Evolutionary conservation across 2,888 invertebrate genomes (phyloP), one percentile per base, ranked within the genome.

Genomic region (Globia sparganii): DNA sequence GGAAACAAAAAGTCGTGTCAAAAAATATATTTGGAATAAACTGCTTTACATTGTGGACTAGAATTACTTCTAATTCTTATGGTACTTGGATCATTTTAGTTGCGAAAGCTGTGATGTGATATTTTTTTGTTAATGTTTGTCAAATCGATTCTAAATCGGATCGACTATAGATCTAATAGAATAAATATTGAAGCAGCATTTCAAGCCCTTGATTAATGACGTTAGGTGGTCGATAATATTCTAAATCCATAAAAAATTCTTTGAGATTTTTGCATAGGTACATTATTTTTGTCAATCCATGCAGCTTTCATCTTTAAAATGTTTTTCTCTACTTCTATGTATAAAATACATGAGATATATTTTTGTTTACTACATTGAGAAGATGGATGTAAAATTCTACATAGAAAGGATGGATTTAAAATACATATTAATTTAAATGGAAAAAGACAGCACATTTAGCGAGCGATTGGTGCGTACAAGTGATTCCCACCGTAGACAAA

Each of bases 11-110:
- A 90, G 87, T 83, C 78, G 80, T 86, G 85, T 80, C 68, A 87
- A 90, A 90, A 88, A 83, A 89, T 94, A 92, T 94, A 94, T 94
- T 93, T 91, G 78, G 84, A 88, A 86, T 81, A 90, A 90, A 89
- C 83, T 80, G 88, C 77, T 88, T 87, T 88, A 90, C 87, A 89
- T 83, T 85, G 77, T 78, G 81, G 78, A 87, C 86, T 90, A 91
- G 79, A 86, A 85, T 80, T 80, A 80, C 72, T 78, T 77, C 61
- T 86, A 86, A 77, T 65, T 70, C 77, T 81, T 81, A 85, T 43
- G 77, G 18, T 84, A 83, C 56, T 80, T 66, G 59, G 56, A 68
- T 65, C 71, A 76, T 82, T 84, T 90, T 86, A 86, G 83, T 87
- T 76, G 89, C 89, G 34, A 80, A 91, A 91, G 91, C 91, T 78